phyloP scores from a whole-genome alignment of 1,140 invertebrate genomes.

The Dendrolimus punctatus region DNA sequence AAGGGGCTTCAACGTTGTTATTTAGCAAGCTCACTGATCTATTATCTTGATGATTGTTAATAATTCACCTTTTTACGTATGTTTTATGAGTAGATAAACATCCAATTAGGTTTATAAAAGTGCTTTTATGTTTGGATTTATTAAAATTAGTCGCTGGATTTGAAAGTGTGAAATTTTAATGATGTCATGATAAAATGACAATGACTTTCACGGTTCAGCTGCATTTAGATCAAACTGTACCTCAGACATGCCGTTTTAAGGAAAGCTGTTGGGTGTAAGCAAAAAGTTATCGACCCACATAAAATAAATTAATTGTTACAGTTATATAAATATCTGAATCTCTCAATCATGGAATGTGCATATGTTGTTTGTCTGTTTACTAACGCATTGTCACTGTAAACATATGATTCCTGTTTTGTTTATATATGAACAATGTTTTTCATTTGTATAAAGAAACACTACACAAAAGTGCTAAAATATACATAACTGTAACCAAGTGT shows the following conservation, averaged over 20 bases:
- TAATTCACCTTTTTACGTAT: conserved; percentile 9
- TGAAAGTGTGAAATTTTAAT: conserved; percentile 62
- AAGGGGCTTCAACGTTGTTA: conserved; percentile 18
- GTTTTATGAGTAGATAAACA: conserved; percentile 7
- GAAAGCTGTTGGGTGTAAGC: conserved; percentile 18
- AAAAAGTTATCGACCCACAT: conserved; percentile 25
- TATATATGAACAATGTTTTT: no score
- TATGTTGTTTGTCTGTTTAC: conserved; percentile 16
- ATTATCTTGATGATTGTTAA: conserved; percentile 26
- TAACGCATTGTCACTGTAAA: conserved; percentile 1
- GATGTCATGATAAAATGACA: conserved; percentile 62
- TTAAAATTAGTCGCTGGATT: conserved; percentile 21
- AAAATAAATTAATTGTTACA: background rate
- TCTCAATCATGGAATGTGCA: conserved; percentile 9
- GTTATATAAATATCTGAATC: conserved; percentile 1
- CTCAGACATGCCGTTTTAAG: conserved; percentile 45
- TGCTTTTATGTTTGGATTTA: background rate
- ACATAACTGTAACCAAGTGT: no score
- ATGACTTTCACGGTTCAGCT: conserved; percentile 70
- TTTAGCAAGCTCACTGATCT: conserved; percentile 27
- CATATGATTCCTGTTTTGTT: no score
- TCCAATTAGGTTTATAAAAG: conserved; percentile 7
- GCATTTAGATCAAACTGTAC: conserved; percentile 65
- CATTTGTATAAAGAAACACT: no score
- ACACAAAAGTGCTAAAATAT: no score